These are phyloP conservation scores for Nysson spinosus DNA, from an alignment of 2,888 invertebrate species.

Conservation along the genomic window DNA sequence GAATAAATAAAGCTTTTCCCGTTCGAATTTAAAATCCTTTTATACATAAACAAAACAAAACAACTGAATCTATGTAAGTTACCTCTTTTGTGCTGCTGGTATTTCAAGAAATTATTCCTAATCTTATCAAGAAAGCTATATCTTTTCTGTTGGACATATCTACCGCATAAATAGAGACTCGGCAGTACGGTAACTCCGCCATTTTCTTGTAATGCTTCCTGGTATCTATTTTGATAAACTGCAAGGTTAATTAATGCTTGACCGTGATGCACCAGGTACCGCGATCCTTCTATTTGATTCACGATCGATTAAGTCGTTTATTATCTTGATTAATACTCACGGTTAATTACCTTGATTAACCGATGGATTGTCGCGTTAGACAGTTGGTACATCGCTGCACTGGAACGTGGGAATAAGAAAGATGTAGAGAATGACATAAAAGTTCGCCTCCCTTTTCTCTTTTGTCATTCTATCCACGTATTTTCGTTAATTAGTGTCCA, in stretches of 20 bases:
- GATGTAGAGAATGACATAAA: conserved; percentile 1
- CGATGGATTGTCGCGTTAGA: neutral
- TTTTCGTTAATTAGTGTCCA: conserved; percentile 32
- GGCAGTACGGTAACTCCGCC: too few relatives aligned
- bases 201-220: too few relatives aligned
- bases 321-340: conserved; percentile 39
- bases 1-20: too few relatives aligned
- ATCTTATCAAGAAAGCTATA: too few relatives aligned
- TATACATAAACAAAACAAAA: too few relatives aligned
- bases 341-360: conserved; percentile 52
- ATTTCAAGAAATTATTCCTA: too few relatives aligned
- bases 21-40: too few relatives aligned
- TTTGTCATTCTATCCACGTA: conserved; percentile 28
- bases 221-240: neutral
- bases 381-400: conserved; percentile 8
- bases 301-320: conserved; percentile 31
- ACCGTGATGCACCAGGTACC: neutral
- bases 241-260: neutral
- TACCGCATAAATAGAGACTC: too few relatives aligned
- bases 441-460: conserved; percentile 3
- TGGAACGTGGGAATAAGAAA: conserved; percentile 23
- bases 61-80: too few relatives aligned
- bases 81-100: too few relatives aligned
- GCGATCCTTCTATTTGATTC: neutral
- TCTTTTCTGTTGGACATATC: too few relatives aligned